Percentiles rank a stretch among this genome's conserved stretches.
Conservation (phyloP, 2,888 invertebrate genomes). For the Actias luna region DNA sequence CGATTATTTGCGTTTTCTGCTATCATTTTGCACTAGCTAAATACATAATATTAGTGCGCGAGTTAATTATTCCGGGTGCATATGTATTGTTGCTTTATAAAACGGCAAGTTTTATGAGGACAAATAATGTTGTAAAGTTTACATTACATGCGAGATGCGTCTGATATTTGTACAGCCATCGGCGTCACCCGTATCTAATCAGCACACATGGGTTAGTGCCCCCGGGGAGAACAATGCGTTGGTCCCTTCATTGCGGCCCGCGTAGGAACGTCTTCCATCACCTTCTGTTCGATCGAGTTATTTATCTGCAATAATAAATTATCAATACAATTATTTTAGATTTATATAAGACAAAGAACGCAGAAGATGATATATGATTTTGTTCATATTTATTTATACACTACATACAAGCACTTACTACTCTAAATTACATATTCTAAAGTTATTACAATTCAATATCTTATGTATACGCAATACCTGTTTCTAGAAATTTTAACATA, state of each 20-base stretch:
- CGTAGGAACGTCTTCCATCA: conserved; percentile 14
- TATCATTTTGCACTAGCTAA: too few relatives aligned
- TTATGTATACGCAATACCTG: too few relatives aligned
- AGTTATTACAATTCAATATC: background rate
- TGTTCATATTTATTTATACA: too few relatives aligned
- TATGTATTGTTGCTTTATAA: background rate
- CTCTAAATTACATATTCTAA: background rate
- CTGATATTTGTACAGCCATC: conserved; percentile 49
- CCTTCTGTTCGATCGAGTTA: background rate
- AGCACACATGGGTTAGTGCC: conserved; percentile 77
- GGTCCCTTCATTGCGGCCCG: conserved; percentile 51
- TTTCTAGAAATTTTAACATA: too few relatives aligned
- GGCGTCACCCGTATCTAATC: conserved; percentile 68
- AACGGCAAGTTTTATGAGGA: background rate
- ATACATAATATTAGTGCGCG: too few relatives aligned
- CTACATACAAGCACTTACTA: too few relatives aligned
- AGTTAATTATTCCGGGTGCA: background rate
- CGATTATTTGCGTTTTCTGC: too few relatives aligned
- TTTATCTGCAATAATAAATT: background rate
- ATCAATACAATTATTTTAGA: background rate
- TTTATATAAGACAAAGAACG: background rate
- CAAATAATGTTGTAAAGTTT: conserved; percentile 2
- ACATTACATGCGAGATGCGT: conserved; percentile 33
- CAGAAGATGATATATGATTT: background rate
- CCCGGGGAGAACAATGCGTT: conserved; percentile 79